These are phyloP conservation scores for Chloromyia formosa DNA, from an alignment of 2,888 invertebrate genomes.

Conservation along the genomic window DNA sequence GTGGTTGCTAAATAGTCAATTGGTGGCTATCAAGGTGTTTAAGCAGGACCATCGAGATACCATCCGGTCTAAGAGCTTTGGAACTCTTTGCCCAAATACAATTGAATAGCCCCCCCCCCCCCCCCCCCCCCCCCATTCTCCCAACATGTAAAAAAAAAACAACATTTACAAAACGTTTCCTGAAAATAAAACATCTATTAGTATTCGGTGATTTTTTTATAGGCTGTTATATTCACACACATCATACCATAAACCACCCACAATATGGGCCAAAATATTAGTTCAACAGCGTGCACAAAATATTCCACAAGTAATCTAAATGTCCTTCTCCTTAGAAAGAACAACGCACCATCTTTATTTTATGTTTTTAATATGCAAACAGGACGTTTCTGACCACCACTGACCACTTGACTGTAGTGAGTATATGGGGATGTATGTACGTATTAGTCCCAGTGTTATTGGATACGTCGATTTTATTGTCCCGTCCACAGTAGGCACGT, in stretches of 20 bases:
- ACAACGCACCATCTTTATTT: constrained; percentile 59
- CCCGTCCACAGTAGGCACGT: constrained; percentile 16
- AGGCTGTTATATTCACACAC: constrained; percentile 54
- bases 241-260: constrained; percentile 52
- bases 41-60: no score
- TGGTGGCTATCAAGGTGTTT: no score
- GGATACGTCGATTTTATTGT: constrained; percentile 19
- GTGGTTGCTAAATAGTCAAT: no score
- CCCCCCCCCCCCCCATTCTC: no score
- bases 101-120: no score
- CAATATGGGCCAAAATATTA: not conserved
- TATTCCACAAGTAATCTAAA: not conserved
- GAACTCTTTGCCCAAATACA: no score
- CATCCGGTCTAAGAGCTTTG: no score
- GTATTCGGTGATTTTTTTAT: constrained; percentile 49
- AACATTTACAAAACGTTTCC: not conserved
- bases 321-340: constrained; percentile 5
- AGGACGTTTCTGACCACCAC: constrained; percentile 50
- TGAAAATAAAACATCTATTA: not conserved
- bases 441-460: no score
- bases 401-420: constrained; percentile 47
- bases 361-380: constrained; percentile 64
- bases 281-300: not conserved
- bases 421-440: no score
- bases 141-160: no score